Percentiles rank a stretch among this genome's conserved stretches.
Conservation (phyloP, 2,113 vertebrate species). For the Pterocles orientalis region DNA sequence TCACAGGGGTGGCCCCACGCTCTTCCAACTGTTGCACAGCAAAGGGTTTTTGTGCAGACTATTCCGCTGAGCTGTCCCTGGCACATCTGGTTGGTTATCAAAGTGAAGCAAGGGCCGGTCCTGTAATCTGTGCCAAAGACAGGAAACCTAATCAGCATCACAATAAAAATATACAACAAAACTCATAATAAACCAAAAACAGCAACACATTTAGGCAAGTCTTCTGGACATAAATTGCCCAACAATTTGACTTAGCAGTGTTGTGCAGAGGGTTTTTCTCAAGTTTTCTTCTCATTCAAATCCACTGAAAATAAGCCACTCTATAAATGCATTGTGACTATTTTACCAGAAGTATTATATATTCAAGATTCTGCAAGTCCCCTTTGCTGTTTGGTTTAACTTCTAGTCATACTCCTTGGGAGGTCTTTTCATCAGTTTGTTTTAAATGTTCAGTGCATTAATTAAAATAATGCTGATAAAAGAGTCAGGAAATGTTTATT, state of each 20-base stretch:
- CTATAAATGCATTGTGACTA: not conserved
- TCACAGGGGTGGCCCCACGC: constrained; percentile 99
- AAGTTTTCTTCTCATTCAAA: not conserved
- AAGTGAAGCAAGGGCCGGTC: constrained; percentile 95
- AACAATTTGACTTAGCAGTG: not conserved
- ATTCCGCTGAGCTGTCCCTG: constrained; percentile 97
- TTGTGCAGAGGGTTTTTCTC: not conserved
- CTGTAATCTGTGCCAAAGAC: constrained; percentile 87
- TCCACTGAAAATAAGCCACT: not conserved
- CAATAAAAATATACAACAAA: not conserved
- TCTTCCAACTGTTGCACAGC: constrained; percentile 95
- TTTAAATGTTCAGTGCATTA: not conserved
- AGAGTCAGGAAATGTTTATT: not conserved
- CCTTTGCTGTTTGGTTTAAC: not conserved
- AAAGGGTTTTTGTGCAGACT: constrained; percentile 96
- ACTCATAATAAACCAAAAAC: not conserved
- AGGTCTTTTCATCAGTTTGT: not conserved
- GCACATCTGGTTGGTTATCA: constrained; percentile 98
- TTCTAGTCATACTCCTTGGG: not conserved
- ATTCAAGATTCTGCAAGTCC: not conserved
- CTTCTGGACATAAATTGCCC: not conserved
- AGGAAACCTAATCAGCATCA: constrained; percentile 23
- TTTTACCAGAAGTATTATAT: not conserved
- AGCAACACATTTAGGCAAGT: not conserved
- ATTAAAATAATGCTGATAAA: constrained; percentile 10